phyloP scores from a whole-genome alignment of 2,113 vertebrate species.

The Silurus meridionalis region DNA sequence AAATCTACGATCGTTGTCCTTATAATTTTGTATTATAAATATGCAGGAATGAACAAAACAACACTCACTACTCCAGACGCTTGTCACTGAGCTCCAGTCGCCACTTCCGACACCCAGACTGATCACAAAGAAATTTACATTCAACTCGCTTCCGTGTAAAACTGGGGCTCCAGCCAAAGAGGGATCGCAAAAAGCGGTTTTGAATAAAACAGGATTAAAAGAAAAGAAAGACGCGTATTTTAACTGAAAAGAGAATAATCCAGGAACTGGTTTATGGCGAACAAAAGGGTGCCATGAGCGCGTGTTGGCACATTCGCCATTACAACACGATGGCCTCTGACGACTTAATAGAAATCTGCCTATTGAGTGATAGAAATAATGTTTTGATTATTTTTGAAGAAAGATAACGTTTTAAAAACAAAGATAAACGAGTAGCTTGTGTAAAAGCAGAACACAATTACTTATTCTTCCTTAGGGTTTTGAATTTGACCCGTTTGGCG shows the following conservation, averaged over 20 bases:
- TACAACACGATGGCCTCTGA: constrained; percentile 44
- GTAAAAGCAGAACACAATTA: background rate
- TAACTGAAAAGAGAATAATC: constrained; percentile 67
- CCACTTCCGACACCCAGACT: constrained; percentile 54
- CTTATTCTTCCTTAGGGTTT: background rate
- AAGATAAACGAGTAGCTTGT: background rate
- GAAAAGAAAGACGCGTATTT: constrained; percentile 43
- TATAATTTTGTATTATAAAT: background rate
- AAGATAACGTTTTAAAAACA: background rate
- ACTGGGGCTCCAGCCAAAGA: background rate
- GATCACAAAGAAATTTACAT: constrained; percentile 45
- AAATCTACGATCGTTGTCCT: background rate
- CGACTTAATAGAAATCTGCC: background rate
- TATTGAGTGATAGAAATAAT: background rate
- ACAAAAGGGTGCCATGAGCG: constrained; percentile 71
- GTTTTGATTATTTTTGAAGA: background rate
- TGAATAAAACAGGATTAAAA: constrained; percentile 31
- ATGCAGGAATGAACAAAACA: constrained; percentile 54
- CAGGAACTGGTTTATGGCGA: constrained; percentile 64
- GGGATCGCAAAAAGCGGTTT: background rate
- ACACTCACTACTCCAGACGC: constrained; percentile 76
- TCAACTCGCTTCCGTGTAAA: constrained; percentile 41
- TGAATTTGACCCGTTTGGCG: background rate
- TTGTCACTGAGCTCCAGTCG: constrained; percentile 59
- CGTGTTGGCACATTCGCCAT: constrained; percentile 70